phyloP scores from a whole-genome alignment of 2,797 vertebrate genomes.

The Pangasius djambal region DNA sequence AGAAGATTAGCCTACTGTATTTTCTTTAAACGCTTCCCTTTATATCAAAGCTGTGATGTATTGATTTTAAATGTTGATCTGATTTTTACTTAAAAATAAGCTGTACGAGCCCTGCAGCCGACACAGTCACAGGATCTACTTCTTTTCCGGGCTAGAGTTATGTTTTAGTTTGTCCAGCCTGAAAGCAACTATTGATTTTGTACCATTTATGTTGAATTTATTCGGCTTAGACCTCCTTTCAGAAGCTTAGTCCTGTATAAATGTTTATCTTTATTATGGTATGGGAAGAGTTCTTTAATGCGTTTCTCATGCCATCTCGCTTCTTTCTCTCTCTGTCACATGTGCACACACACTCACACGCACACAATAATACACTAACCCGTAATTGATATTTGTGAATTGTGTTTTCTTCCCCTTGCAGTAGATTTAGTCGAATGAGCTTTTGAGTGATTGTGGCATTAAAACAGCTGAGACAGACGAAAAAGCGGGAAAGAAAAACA shows the following conservation, averaged over 20 bases:
- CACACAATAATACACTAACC: slow-evolving; percentile 20
- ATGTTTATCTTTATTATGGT: slow-evolving; percentile 53
- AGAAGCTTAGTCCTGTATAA: slow-evolving; percentile 54
- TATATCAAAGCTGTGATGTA: background rate
- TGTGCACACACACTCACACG: background rate
- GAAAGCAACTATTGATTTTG: slow-evolving; percentile 17
- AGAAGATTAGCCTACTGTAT: too few relatives aligned
- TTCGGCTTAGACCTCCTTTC: slow-evolving; percentile 39
- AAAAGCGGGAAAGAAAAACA: slow-evolving; percentile 29
- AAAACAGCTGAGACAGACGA: slow-evolving; percentile 58
- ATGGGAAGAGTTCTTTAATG: slow-evolving; percentile 49
- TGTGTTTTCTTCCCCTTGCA: slow-evolving; percentile 49
- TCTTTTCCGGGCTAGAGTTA: slow-evolving; percentile 15
- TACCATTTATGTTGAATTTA: slow-evolving; percentile 27
- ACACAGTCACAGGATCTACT: background rate
- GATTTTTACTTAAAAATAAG: background rate
- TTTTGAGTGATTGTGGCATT: slow-evolving; percentile 52
- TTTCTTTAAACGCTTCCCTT: background rate
- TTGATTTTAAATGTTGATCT: background rate
- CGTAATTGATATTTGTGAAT: slow-evolving; percentile 56
- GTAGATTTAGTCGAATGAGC: slow-evolving; percentile 48
- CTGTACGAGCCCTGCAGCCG: background rate
- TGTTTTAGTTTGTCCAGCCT: background rate
- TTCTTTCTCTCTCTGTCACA: slow-evolving; percentile 4
- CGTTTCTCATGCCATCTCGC: slow-evolving; percentile 40